A percentile compares a stretch with the other conserved stretches of the same genome.
These are phyloP conservation scores for Pentalonia nigronervosa DNA, from an alignment of 1,140 invertebrate genomes.

Conservation along the genomic window DNA sequence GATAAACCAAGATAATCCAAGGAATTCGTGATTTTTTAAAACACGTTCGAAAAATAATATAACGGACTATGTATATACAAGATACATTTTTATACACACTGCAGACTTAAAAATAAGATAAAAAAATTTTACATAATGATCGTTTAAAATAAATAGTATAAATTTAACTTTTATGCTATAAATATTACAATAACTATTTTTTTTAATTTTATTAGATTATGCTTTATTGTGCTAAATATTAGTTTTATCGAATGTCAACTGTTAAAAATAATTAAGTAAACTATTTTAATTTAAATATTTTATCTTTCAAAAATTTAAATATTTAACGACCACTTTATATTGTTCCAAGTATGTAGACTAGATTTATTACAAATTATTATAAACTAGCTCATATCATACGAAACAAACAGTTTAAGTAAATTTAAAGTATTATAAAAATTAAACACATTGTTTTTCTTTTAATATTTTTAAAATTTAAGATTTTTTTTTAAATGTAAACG, in stretches of 20 bases:
- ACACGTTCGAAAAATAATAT: slow-evolving; percentile 23
- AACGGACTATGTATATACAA: not conserved
- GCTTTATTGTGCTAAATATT: not conserved
- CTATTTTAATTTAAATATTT: not conserved
- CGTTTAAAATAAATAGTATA: not conserved
- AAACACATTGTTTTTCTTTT: not conserved
- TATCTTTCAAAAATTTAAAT: not conserved
- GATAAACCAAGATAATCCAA: slow-evolving; percentile 33
- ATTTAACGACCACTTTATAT: not conserved
- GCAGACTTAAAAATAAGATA: not conserved
- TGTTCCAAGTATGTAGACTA: not conserved
- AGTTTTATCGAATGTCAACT: not conserved
- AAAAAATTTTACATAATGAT: not conserved
- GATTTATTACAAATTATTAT: not conserved
- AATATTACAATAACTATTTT: not conserved
- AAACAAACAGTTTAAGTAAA: not conserved
- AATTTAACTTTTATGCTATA: slow-evolving; percentile 11
- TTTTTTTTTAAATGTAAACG: too few species aligned
- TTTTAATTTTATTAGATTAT: not conserved
- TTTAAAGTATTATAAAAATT: not conserved
- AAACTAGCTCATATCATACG: not conserved
- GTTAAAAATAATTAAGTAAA: not conserved
- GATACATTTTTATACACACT: not conserved
- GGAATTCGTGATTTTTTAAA: slow-evolving; percentile 18
- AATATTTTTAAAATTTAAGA: not conserved